Conservation (phyloP, 2,113 vertebrate species). For the Pteropus alecto region DNA sequence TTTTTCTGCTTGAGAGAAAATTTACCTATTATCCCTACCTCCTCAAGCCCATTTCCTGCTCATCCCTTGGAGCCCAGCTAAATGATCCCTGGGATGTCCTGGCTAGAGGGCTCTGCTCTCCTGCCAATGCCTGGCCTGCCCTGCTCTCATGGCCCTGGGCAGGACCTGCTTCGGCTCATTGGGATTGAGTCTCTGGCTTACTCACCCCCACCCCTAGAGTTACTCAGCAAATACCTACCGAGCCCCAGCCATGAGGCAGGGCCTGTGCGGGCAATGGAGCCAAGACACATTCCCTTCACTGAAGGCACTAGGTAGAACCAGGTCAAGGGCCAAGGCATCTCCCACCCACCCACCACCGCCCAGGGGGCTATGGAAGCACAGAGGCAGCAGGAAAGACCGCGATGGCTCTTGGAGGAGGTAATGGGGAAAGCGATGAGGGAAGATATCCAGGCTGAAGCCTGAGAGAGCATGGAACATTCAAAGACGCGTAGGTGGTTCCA, state of each 20-base stretch:
- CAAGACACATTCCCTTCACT: background rate
- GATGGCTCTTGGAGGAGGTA: background rate
- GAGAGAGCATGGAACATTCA: background rate
- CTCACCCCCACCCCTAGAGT: background rate
- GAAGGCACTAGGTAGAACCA: background rate
- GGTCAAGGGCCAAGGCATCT: background rate
- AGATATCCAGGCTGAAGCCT: background rate
- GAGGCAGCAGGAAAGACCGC: background rate
- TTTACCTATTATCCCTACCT: background rate
- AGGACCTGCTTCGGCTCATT: background rate
- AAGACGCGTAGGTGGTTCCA: background rate
- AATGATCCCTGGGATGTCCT: background rate
- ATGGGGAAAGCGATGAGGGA: background rate
- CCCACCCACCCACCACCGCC: background rate
- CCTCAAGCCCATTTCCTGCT: background rate
- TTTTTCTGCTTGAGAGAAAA: background rate
- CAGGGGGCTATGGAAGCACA: background rate
- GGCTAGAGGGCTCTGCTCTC: background rate
- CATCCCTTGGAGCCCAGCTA: background rate
- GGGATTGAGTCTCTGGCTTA: background rate
- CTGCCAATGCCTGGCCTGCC: background rate
- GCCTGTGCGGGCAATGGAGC: background rate
- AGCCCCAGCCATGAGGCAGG: background rate
- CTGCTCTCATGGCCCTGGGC: background rate
- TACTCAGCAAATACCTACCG: slow-evolving; percentile 49